Evolutionary conservation across 1,140 invertebrate species (phyloP).

Genomic region (Lucilia sericata): DNA sequence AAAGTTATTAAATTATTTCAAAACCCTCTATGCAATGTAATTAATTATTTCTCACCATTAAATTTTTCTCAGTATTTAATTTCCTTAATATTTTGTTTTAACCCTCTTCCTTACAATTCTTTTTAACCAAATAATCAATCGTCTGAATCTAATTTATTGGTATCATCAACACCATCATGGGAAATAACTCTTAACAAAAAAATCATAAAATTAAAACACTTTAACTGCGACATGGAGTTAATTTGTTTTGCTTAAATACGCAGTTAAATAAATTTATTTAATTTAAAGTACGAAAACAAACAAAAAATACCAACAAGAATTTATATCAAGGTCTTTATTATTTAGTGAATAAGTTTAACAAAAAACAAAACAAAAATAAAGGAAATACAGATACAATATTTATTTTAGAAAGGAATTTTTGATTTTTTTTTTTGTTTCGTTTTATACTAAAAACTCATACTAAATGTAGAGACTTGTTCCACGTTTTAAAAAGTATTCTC

Average conservation of each 20-base stretch:
- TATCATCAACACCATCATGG: too few species aligned
- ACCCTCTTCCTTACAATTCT: too few species aligned
- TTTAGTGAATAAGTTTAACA: neutral
- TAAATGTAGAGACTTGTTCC: neutral
- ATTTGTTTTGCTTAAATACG: neutral
- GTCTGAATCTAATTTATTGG: too few species aligned
- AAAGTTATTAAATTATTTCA: too few species aligned
- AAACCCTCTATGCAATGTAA: too few species aligned
- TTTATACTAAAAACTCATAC: neutral
- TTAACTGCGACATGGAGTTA: neutral
- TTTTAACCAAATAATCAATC: too few species aligned
- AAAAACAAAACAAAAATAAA: neutral
- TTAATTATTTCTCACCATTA: too few species aligned
- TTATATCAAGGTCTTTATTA: slow-evolving; percentile 11
- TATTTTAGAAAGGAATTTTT: slow-evolving; percentile 26
- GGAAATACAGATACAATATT: slow-evolving; percentile 5
- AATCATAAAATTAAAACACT: too few species aligned
- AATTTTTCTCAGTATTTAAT: too few species aligned
- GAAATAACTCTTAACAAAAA: neutral
- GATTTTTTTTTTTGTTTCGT: neutral
- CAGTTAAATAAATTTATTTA: slow-evolving; percentile 19
- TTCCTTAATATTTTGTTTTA: too few species aligned
- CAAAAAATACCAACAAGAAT: neutral
- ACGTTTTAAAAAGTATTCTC: neutral
- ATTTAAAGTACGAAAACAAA: neutral